phyloP scores from a whole-genome alignment of 2,113 vertebrate genomes.

The Antigone vipio region DNA sequence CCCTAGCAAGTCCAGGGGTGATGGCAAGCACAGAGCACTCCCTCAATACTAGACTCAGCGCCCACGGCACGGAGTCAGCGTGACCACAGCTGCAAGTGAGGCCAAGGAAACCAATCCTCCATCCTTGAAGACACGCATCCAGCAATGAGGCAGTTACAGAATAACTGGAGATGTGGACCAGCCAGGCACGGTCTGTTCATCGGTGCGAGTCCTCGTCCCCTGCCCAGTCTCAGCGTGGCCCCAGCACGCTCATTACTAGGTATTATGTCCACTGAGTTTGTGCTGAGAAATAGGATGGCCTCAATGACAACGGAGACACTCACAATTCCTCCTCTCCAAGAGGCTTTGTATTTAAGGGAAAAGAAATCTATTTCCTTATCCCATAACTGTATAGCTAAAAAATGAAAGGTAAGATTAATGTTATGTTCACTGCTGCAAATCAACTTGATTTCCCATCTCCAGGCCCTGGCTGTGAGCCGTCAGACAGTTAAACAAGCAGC shows the following conservation, averaged over 20 bases:
- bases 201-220: neutral
- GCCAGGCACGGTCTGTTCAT: neutral
- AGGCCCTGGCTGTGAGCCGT: neutral
- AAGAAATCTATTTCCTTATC: neutral
- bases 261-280: neutral
- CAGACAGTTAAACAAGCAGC: neutral
- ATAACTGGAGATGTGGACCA: neutral
- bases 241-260: neutral
- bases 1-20: neutral
- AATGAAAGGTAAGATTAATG: neutral
- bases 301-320: neutral
- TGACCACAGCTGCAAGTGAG: neutral
- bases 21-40: neutral
- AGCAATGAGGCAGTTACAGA: neutral
- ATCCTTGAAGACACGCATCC: neutral
- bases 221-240: neutral
- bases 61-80: neutral
- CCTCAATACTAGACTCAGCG: neutral
- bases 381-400: neutral
- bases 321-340: neutral
- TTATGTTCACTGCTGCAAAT: neutral
- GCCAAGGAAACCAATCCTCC: neutral
- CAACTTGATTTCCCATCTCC: neutral
- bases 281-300: neutral
- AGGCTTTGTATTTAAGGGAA: neutral